Base-by-base conservation (phyloP, 1,140 invertebrate species). In the Acromyrmex charruanus region DNA sequence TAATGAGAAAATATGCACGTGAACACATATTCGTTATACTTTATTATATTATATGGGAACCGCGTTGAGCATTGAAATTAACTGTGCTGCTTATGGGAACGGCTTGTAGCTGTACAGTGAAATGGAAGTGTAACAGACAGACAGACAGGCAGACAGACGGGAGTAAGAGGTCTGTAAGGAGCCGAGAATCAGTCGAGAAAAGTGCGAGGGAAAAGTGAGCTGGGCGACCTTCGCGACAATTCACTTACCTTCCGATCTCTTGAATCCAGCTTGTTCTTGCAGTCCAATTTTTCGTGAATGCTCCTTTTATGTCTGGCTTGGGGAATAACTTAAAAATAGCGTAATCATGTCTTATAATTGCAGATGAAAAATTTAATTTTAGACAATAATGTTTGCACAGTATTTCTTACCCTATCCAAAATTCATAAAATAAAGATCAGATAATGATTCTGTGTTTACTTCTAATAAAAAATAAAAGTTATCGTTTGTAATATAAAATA, bases 211-310 rank as follows among this genome's bases (percentile, higher is more conserved):
- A 94, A 94, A 94, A 93, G 92, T 93, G 86, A 93, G 89, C 93
- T 87, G 90, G 92, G 74, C 93, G 93, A 90, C 93, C 93, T 94
- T 94, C 93, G 91, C 90, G 89, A 92, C 90, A 93, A 85, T 89
- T 89, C 87, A 66, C 86, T 39, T 88, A 81, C 89, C 85, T 91
- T 85, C 66, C 71, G 55, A 87, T 87, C 80, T 75, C 58, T 91
- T 85, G 87, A 87, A 91, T 91, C 91, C 77, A 88, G 35, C 21
- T 55, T 55, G 35, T 75, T n/a, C 25, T 25, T 55, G 18, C 18
- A 53, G 51, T 12, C 25, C 71, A 59, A 28, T 69, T 89, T 88
- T 88, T 77, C 61, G 63, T 86, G 18, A 75, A 89, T 88, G 69
- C 81, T 49, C 18, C 39, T 66, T 79, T 49, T 51, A 44, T 10